These are phyloP conservation scores for Hipposideros armiger DNA, from an alignment of 2,113 vertebrate species.

Conservation along the genomic window DNA sequence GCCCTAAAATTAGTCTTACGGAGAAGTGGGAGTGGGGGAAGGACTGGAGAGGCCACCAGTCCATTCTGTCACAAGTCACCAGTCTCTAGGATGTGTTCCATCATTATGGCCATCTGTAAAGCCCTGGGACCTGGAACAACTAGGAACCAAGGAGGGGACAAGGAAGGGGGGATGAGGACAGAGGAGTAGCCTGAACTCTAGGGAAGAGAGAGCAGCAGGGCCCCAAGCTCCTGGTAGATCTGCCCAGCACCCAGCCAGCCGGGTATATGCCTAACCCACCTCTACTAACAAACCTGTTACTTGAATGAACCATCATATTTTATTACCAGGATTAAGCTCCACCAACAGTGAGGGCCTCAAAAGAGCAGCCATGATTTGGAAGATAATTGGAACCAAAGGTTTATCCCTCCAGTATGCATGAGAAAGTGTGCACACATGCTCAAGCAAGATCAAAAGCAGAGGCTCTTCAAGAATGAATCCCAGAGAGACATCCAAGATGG, in stretches of 20 bases:
- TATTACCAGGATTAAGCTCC: not conserved
- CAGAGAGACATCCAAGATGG: no score
- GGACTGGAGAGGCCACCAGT: not conserved
- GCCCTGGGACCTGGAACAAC: not conserved
- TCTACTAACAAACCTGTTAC: not conserved
- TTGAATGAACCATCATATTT: not conserved
- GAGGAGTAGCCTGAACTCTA: not conserved
- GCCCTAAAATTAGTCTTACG: not conserved
- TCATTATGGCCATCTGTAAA: not conserved
- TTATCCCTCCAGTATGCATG: rapidly evolving
- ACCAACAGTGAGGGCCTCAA: not conserved
- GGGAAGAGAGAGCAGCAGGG: not conserved
- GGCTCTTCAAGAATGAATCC: not conserved
- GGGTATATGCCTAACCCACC: rapidly evolving
- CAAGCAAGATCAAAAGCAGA: not conserved
- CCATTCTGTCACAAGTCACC: not conserved
- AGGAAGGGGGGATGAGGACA: not conserved
- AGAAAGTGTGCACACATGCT: not conserved
- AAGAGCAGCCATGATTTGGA: not conserved
- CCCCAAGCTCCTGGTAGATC: not conserved
- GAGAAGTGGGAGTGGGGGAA: not conserved
- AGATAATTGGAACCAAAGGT: not conserved
- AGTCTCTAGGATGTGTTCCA: not conserved
- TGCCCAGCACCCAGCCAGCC: not conserved
- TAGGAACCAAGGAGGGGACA: rapidly evolving